Evolutionary conservation across 2,888 invertebrate genomes (phyloP), one percentile per base, ranked within the genome.

Genomic region (Melanchra persicariae): DNA sequence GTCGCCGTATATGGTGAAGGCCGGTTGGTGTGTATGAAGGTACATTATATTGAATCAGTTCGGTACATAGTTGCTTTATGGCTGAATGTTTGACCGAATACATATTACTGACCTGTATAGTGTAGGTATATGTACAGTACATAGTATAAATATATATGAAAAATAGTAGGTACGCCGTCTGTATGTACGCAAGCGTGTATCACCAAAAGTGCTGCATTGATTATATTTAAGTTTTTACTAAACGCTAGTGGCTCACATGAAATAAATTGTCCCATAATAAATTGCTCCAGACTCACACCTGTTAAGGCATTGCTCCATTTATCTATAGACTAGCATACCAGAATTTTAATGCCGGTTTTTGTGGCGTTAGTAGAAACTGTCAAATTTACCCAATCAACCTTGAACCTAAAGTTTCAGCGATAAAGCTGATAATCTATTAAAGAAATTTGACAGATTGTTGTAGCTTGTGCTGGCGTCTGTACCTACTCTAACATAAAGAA

Each of bases 1-100:
- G 76, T 58, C 55, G 58, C 89, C 89, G 57, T 86, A 75, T 60
- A 87, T 76, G 86, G 87, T 19, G 62, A 70, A 73, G 82, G 77
- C 49, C 76, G 57, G 47, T 63, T n/a, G 49, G 34, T 68, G 52
- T 5, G 49, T 61, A 52, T 40, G 7, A 37, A 17, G 19, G 34
- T 70, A 45, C 5, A 24, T 55, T 51, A 49, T 74, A 71, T 74
- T 70, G 22, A 69, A 71, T 82, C 49, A 30, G 51, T 63, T 77
- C 49, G 54, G 34, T 68, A 67, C 69, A 69, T 54, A 68, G 65
- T 72, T 68, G 68, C 26, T 51, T 34, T 45, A 54, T 55, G 40
- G 45, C 17, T 34, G 52, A 19, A 43, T 37, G 40, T 52, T 55
- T 37, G 19, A 17, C 5, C 30, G 26, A 65, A 51, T 58, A 57